Base-by-base conservation (phyloP, 2,797 vertebrate species). In the Anolis apletophallus region DNA sequence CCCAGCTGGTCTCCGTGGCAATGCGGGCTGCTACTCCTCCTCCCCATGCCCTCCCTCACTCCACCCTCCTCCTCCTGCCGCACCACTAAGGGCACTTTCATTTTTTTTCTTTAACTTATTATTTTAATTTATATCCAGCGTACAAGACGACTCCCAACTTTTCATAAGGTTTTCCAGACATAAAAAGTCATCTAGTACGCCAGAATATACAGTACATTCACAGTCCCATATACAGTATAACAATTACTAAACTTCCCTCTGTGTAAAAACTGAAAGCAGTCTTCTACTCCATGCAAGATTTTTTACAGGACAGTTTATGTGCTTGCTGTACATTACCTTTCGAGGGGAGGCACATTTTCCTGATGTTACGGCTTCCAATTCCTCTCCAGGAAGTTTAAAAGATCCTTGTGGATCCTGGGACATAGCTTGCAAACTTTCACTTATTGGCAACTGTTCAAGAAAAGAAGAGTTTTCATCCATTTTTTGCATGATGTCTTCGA, bases 261-360 rank as follows among this genome's bases (percentile, higher is more conserved):
- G 21, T 59, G 34, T 5, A 81, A 26, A 54, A 36, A 21, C 16
- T 17, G 46, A 23, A 32, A 34, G 2, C 14, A 76, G 29, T 10
- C 73, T 64, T 67, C 29, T 59, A 86, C 84, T 84, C 83, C 32
- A 82, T 83, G 85, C 82, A 91, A 88, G 91, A 88, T 76, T 52
- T 16, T 17, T 74, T 90, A 89, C 71, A 86, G 59, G 76, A 90
- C 19, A 46, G 26, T 85, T 84, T n/a, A 90, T n/a, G 71, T 1
- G 0, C 0, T 86, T 13, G 14, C 21, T 69, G 34, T 71, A 87
- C 83, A 84, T 91, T 96, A 98, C 98, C 97, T 97, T 96, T 91
- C 96, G 81, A 78, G 81, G 92, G 61, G 98, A 95, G 57, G 95
- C 90, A 0, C 40, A n/a, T 19, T 96, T 95, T 57, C 97, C 95